These are phyloP conservation scores for Anaspis maculata DNA, from an alignment of 2,888 invertebrate species.

Conservation along the genomic window DNA sequence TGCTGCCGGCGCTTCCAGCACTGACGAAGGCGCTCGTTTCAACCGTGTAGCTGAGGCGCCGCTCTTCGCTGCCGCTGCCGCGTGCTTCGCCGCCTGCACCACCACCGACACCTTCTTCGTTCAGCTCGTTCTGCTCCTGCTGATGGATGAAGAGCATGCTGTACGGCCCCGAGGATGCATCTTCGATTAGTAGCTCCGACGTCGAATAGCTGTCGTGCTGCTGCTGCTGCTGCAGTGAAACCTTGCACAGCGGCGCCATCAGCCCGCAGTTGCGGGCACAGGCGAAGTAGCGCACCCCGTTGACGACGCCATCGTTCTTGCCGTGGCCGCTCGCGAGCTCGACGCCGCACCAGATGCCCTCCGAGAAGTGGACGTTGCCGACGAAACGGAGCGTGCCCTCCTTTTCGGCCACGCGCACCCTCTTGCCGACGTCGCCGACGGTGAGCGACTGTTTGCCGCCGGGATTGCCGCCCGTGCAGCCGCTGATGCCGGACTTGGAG, in stretches of 20 bases:
- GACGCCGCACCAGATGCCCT: slow-evolving; percentile 57
- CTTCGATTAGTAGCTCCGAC: slow-evolving; percentile 31
- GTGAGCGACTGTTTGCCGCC: slow-evolving; percentile 11
- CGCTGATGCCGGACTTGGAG: no score
- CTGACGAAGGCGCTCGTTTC: no score
- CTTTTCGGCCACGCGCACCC: slow-evolving; percentile 33
- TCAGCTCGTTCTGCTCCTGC: slow-evolving; percentile 4
- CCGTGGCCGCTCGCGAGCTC: slow-evolving; percentile 49
- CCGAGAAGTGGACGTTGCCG: slow-evolving; percentile 47
- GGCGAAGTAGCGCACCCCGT: slow-evolving; percentile 54
- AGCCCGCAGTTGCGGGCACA: slow-evolving; percentile 53
- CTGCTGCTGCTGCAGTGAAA: no score
- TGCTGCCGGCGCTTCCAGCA: no score
- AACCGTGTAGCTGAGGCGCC: no score
- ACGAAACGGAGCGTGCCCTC: slow-evolving; percentile 50
- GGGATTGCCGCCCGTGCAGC: no score
- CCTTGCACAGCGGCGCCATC: slow-evolving; percentile 53
- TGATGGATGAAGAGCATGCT: slow-evolving; percentile 48
- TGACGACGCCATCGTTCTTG: slow-evolving; percentile 55
- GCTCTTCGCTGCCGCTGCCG: no score
- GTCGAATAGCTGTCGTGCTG: no score
- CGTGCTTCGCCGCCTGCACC: no score
- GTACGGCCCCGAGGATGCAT: slow-evolving; percentile 50
- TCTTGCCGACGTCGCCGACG: slow-evolving; percentile 28
- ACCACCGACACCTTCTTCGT: slow-evolving; percentile 3